Evolutionary conservation across 2,888 invertebrate genomes (phyloP).

Genomic region (Azorinus chamasolen): DNA sequence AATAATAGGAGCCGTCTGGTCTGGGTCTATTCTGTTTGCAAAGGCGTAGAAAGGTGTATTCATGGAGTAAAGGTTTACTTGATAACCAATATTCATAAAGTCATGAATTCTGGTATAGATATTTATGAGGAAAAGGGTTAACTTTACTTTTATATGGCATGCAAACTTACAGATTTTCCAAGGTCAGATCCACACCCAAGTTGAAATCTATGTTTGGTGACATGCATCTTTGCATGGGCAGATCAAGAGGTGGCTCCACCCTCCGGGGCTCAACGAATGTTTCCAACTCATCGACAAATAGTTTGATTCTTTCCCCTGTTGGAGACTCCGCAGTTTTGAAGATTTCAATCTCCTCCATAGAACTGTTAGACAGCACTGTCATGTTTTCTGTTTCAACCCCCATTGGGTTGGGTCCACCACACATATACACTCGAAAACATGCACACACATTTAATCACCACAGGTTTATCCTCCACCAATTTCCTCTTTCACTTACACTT

Average conservation of each 20-base stretch:
- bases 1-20: too few relatives aligned
- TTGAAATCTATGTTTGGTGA: constrained; percentile 12
- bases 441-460: too few relatives aligned
- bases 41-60: too few relatives aligned
- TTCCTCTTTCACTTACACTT: too few relatives aligned
- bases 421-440: too few relatives aligned
- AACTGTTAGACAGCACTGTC: constrained; percentile 46
- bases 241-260: constrained; percentile 24
- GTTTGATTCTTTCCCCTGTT: constrained; percentile 64
- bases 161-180: constrained; percentile 32
- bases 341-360: constrained; percentile 74
- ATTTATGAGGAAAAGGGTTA: too few relatives aligned
- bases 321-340: constrained; percentile 63
- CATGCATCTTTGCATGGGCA: constrained; percentile 40
- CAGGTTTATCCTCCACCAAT: too few relatives aligned
- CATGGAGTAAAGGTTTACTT: too few relatives aligned
- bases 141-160: too few relatives aligned
- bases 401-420: constrained; percentile 35
- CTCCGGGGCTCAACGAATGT: constrained; percentile 35
- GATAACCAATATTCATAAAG: too few relatives aligned
- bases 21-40: too few relatives aligned
- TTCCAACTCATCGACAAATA: constrained; percentile 64
- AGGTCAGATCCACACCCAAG: constrained; percentile 5
- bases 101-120: too few relatives aligned
- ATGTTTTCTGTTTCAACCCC: constrained; percentile 50